Conservation (phyloP, 2,113 vertebrate species). For the Taxidea taxus region DNA sequence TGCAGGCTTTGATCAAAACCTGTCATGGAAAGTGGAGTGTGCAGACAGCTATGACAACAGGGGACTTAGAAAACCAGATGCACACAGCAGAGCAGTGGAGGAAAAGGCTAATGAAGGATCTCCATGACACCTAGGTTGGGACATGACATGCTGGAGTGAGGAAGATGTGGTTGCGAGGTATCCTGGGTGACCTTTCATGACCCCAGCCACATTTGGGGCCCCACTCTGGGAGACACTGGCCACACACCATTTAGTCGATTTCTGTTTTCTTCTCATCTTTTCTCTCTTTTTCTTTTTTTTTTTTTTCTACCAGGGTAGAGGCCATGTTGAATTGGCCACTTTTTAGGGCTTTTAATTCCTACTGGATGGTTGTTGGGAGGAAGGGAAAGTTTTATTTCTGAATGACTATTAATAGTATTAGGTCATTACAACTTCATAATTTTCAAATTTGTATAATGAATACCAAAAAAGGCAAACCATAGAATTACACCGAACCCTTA, state of each 20-base stretch:
- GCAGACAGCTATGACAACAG: conserved; percentile 97
- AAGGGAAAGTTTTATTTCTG: conserved; percentile 76
- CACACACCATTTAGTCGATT: conserved; percentile 80
- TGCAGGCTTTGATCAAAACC: conserved; percentile 99
- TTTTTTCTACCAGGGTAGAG: conserved; percentile 81
- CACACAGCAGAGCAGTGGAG: conserved; percentile 99
- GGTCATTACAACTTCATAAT: conserved; percentile 87
- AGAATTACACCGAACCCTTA: conserved; percentile 86
- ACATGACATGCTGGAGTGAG: conserved; percentile 74
- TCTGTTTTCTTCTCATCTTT: conserved; percentile 81
- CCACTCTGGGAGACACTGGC: conserved; percentile 80
- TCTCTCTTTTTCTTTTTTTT: conserved; percentile 66
- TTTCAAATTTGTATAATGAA: conserved; percentile 88
- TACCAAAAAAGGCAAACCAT: conserved; percentile 78
- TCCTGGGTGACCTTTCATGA: conserved; percentile 76
- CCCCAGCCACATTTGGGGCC: conserved; percentile 80
- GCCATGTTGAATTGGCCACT: conserved; percentile 78
- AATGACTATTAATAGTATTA: conserved; percentile 89
- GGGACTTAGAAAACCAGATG: conserved; percentile 99
- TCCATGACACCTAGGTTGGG: conserved; percentile 94
- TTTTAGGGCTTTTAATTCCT: conserved; percentile 78
- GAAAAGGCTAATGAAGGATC: conserved; percentile 98
- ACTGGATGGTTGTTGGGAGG: conserved; percentile 79
- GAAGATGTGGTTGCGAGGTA: conserved; percentile 68
- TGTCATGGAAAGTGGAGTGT: conserved; percentile 98